A percentile compares a stretch with the other conserved stretches of the same genome.
Evolutionary conservation across 2,113 vertebrate genomes (phyloP).

Genomic region (Leptosomus discolor): DNA sequence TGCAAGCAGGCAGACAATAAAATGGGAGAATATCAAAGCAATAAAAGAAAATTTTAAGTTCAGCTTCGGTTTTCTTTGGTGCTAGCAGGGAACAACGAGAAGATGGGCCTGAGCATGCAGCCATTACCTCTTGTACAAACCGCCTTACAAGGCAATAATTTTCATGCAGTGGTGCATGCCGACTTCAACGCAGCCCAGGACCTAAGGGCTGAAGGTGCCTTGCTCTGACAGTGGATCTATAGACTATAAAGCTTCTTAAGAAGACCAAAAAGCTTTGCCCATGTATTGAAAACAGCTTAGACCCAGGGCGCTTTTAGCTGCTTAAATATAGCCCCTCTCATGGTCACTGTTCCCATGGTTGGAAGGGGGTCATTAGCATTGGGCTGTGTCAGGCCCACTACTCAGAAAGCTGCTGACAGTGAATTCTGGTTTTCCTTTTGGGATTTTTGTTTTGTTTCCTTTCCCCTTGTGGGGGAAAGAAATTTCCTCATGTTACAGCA

Average conservation of each 20-base stretch:
- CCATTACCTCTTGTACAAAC: background rate
- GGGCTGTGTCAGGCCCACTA: background rate
- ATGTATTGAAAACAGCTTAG: background rate
- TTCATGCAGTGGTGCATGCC: background rate
- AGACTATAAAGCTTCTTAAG: background rate
- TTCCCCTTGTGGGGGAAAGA: background rate
- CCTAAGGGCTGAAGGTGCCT: background rate
- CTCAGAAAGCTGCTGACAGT: constrained; percentile 41
- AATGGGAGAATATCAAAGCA: background rate
- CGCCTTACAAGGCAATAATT: background rate
- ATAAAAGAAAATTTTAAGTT: background rate
- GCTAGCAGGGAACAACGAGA: background rate
- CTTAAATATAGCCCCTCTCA: no score
- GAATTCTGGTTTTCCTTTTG: constrained; percentile 40
- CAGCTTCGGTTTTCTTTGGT: background rate
- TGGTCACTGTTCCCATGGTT: background rate
- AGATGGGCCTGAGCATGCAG: background rate
- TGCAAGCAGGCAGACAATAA: background rate
- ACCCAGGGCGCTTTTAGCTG: background rate
- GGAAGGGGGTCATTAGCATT: background rate
- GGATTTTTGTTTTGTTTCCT: constrained; percentile 17
- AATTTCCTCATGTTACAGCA: constrained; percentile 40
- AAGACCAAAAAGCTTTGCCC: background rate
- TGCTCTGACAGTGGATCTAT: background rate
- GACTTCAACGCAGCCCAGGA: background rate